Evolutionary conservation across 2,888 invertebrate genomes (phyloP), one percentile per base, ranked within the genome.

Genomic region (Zeuzera pyrina): DNA sequence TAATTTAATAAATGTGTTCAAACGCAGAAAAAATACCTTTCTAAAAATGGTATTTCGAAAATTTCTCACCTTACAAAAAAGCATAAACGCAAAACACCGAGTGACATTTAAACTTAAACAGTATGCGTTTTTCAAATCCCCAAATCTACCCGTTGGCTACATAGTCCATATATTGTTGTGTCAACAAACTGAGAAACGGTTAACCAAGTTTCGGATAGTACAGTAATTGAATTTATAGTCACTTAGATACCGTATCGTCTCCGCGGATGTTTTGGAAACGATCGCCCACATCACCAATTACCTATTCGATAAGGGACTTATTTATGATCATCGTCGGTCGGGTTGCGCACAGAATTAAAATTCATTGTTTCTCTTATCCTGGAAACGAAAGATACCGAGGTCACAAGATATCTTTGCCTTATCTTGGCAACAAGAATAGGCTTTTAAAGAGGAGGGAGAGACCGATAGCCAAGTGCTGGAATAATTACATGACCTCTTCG

Each of bases 361-460:
- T 79, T 78, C 81, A 81, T 79, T 79, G 79, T 81, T 71, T 69
- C 56, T 65, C 67, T 81, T 79, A 79, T 81, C 79, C 81, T 73
- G 64, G 56, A 62, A 68, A 62, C 55, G 60, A 57, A 48, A 66
- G 70, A 70, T 68, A 57, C 53, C 47, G 68, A 70, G 79, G 78
- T 81, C 79, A 77, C 56, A 47, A 55, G 67, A 74, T 78, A 78
- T 77, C 76, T 68, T 47, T 45, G 56, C 52, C 61, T 79, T 81
- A 83, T 81, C 83, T 64, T 31, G 29, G 50, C 60, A 59, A 83
- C 83, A 81, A 71, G 81, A 68, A 81, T 81, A 68, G 70, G 79
- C 83, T 83, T 81, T 83, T 81, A 83, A 68, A 63, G 57, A 54
- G 47, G 53, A 54, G 50, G 52, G 52, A 47, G 65, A 53, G 59